These are phyloP conservation scores for Sebastes glaucus DNA, from an alignment of 2,797 vertebrate species.

Conservation along the genomic window DNA sequence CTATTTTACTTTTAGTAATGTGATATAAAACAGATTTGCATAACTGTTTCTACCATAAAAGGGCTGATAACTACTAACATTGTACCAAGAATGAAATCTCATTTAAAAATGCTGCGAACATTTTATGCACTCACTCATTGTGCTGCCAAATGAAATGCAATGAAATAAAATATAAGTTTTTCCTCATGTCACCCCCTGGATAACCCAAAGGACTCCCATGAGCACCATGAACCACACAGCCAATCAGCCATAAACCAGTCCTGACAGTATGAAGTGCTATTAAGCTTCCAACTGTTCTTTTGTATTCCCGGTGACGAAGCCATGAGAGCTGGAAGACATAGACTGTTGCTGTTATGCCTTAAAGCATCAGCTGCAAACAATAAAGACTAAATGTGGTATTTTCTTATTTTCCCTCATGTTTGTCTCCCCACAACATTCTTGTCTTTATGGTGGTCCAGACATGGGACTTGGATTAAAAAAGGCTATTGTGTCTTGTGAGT, in stretches of 20 bases:
- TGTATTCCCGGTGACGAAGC: background rate
- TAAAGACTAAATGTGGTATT: background rate
- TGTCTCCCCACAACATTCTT: slow-evolving; percentile 20
- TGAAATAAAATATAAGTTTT: slow-evolving; percentile 1
- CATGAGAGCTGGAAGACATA: background rate
- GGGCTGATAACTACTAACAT: background rate
- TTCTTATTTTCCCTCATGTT: background rate
- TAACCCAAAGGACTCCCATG: slow-evolving; percentile 4
- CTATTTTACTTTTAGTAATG: background rate
- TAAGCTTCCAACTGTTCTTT: background rate
- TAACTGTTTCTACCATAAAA: background rate
- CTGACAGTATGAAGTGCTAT: background rate
- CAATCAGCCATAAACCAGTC: background rate
- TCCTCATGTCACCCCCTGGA: background rate
- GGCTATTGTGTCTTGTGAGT: slow-evolving; percentile 9
- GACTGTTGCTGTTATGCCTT: background rate
- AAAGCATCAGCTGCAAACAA: slow-evolving; percentile 10
- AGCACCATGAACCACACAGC: slow-evolving; percentile 2
- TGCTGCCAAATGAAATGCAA: background rate
- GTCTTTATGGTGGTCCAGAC: background rate
- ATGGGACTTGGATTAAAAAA: slow-evolving; percentile 55
- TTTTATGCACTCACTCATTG: background rate
- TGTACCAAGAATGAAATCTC: background rate
- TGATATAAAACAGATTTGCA: background rate
- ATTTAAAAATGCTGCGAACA: background rate